phyloP scores from a whole-genome alignment of 2,888 invertebrate species.

The Caenorhabditis panamensis region DNA sequence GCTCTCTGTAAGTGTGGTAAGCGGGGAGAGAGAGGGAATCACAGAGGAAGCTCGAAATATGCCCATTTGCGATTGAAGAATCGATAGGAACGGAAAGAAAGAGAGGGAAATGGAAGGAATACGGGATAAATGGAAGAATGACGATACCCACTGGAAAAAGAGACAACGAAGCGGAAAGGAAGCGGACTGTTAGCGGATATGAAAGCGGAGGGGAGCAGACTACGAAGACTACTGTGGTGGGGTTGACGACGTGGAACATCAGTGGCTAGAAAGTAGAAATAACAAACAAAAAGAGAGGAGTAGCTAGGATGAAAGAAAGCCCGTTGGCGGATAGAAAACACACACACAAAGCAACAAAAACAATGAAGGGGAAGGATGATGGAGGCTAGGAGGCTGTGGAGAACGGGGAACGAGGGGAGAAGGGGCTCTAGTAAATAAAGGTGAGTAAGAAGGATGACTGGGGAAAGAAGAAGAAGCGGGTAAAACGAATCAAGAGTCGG shows the following conservation, averaged over 20 bases:
- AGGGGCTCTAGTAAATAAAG: constrained; percentile 22
- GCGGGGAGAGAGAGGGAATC: constrained; percentile 11
- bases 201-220: constrained; percentile 9
- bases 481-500: constrained; percentile 15
- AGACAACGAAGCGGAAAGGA: constrained; percentile 10
- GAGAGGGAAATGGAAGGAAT: background rate
- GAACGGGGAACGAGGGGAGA: constrained; percentile 5
- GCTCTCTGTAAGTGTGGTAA: constrained; percentile 1
- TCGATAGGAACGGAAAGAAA: constrained; percentile 1
- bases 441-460: constrained; percentile 24
- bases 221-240: constrained; percentile 9
- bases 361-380: constrained; percentile 13
- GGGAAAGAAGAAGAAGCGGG: background rate
- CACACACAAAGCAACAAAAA: constrained; percentile 48
- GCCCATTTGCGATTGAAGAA: constrained; percentile 17
- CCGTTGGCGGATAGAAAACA: constrained; percentile 28
- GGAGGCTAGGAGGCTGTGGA: background rate
- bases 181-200: constrained; percentile 14
- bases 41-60: constrained; percentile 49
- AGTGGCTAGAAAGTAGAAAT: constrained; percentile 6
- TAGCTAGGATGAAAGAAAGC: constrained; percentile 21
- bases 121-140: constrained; percentile 16
- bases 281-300: background rate
- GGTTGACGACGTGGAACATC: constrained; percentile 5
- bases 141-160: constrained; percentile 8